These are phyloP conservation scores for Fopius arisanus DNA, from an alignment of 1,140 invertebrate species.

Conservation along the genomic window DNA sequence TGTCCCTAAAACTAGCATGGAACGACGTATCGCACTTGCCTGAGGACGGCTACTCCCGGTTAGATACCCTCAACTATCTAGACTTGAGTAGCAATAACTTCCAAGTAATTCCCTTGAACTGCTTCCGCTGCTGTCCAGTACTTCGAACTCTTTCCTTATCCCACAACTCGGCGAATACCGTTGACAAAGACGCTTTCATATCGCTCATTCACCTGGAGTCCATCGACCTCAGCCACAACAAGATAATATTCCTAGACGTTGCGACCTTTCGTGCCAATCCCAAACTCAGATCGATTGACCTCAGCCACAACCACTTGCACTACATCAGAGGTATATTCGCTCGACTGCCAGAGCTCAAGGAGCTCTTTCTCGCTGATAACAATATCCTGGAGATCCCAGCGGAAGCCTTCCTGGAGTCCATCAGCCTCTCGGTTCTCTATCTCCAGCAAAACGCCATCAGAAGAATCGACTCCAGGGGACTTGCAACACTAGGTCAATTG, in stretches of 20 bases:
- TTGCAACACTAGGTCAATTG: conserved; percentile 76
- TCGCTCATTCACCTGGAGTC: conserved; percentile 79
- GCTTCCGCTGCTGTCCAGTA: conserved; percentile 80
- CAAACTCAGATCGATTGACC: conserved; percentile 80
- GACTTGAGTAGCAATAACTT: conserved; percentile 90
- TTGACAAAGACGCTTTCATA: conserved; percentile 80
- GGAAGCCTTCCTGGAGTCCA: conserved; percentile 81
- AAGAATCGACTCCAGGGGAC: conserved; percentile 76
- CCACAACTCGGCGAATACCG: conserved; percentile 80
- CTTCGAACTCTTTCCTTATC: conserved; percentile 82
- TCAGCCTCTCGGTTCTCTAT: conserved; percentile 81
- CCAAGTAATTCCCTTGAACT: conserved; percentile 75
- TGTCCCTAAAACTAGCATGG: conserved; percentile 80
- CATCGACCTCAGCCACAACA: conserved; percentile 87
- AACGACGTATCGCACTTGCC: conserved; percentile 80
- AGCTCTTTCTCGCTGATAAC: conserved; percentile 88
- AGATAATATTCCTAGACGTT: conserved; percentile 77
- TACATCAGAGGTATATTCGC: conserved; percentile 83
- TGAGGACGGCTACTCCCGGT: conserved; percentile 74
- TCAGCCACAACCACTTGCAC: conserved; percentile 90
- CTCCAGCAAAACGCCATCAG: conserved; percentile 87
- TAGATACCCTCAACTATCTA: conserved; percentile 77
- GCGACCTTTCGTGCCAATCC: conserved; percentile 79
- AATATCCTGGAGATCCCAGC: conserved; percentile 85
- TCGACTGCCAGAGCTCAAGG: conserved; percentile 78